Evolutionary conservation across 2,113 vertebrate genomes (phyloP), one percentile per base, ranked within the genome.

Genomic region (Ageneiosus marmoratus): DNA sequence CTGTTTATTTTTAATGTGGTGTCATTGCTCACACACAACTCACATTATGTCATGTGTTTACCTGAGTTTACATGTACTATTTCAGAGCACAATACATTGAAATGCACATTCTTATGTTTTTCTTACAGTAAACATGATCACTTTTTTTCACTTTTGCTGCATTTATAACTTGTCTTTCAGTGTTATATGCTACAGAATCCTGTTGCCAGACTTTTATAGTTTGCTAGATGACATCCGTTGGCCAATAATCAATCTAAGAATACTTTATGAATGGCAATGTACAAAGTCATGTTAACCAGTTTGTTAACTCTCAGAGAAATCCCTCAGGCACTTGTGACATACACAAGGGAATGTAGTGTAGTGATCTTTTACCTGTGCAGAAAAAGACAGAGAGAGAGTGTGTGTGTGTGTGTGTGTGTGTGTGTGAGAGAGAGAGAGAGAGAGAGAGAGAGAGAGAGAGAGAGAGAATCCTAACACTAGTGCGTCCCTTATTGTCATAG

Each of bases 301-400:
- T 56, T 86, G 81, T 79, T 80, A 60, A 83, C 76, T 80, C 70
- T 83, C 69, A 84, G n/a, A 79, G 32, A 83, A 78, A 80, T 51
- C 69, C 37, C 75, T 78, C 55, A 70, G 56, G 44, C 81, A 65
- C 72, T 37, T 55, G 58, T 0, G 5, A 55, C 63, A 76, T 60
- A 76, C 76, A 79, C 62, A 53, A 44, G 72, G 77, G 75, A 76
- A 7, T 22, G 9, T 29, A 48, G 44, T 32, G 9, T 56, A 37
- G 16, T 73, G 77, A 89, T 87, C 86, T 72, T 82, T 89, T 90
- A 81, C 78, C 62, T 10, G 32, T n/a, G 10, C 41, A 29, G n/a
- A 32, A 32, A 67, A 15, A 34, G 29, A 65, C 15, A 67, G n/a
- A 63, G 22, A 58, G 6, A 58, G 18, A 56, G 18, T n/a, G n/a